A percentile compares a stretch with the other conserved stretches of the same genome.
Conservation (phyloP, 2,797 vertebrate genomes). For the Xyrichtys novacula region DNA sequence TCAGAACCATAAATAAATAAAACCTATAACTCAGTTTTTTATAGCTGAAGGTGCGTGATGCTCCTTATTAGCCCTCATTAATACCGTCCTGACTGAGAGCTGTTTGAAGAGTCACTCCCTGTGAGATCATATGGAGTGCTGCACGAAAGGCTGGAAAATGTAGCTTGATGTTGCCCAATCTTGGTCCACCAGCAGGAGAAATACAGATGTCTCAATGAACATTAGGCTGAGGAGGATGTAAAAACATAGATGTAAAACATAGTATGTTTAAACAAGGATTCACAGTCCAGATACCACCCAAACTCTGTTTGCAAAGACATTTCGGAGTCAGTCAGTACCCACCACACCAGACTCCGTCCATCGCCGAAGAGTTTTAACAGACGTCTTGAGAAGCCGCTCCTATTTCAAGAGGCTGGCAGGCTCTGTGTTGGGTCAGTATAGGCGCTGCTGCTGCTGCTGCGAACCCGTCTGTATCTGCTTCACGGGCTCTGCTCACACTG, state of each 20-base stretch:
- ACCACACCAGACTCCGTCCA: constrained; percentile 40
- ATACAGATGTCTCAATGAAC: constrained; percentile 40
- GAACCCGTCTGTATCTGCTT: constrained; percentile 50
- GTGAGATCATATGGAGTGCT: constrained; percentile 53
- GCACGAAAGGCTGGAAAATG: constrained; percentile 41
- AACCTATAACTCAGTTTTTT: neutral
- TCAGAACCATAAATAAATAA: neutral
- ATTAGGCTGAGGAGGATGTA: constrained; percentile 30
- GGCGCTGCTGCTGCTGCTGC: constrained; percentile 25
- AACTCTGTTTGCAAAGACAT: constrained; percentile 59
- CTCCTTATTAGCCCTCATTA: neutral
- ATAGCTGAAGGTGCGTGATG: no score
- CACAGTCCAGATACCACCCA: constrained; percentile 53
- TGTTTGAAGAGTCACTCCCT: constrained; percentile 31
- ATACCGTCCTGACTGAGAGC: neutral
- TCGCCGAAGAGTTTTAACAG: constrained; percentile 67
- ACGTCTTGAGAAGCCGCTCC: constrained; percentile 59
- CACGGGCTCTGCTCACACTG: constrained; percentile 81
- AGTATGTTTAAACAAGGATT: constrained; percentile 52
- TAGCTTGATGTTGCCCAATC: constrained; percentile 38
- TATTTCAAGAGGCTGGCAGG: constrained; percentile 69
- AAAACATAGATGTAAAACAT: constrained; percentile 53
- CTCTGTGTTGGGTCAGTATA: constrained; percentile 34
- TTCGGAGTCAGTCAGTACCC: constrained; percentile 48
- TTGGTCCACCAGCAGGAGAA: constrained; percentile 41